Percentiles rank a stretch among this genome's conserved stretches.
Conservation (phyloP, 2,797 vertebrate genomes). For the Anabas testudineus region DNA sequence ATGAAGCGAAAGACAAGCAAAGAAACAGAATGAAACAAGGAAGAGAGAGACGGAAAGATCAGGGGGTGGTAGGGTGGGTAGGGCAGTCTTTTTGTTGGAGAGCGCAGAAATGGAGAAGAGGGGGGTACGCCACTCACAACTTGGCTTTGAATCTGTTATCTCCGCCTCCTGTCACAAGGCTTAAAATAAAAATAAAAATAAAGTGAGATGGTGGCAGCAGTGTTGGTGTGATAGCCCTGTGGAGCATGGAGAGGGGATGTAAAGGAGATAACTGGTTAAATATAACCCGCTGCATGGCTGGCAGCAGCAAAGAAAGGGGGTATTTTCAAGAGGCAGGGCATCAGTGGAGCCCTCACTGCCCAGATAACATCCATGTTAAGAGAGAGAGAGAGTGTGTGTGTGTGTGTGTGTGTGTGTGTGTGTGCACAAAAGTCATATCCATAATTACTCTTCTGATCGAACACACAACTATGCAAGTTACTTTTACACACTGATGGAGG, state of each 20-base stretch:
- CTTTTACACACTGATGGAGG: constrained; percentile 27
- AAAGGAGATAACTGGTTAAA: constrained; percentile 85
- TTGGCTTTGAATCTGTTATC: constrained; percentile 81
- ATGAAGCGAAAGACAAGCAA: constrained; percentile 71
- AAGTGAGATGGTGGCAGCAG: constrained; percentile 79
- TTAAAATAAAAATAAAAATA: constrained; percentile 86
- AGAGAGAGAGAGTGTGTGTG: constrained; percentile 13
- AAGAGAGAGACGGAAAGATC: constrained; percentile 54
- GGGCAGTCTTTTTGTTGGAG: constrained; percentile 56
- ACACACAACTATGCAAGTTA: constrained; percentile 43
- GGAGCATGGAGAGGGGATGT: constrained; percentile 81
- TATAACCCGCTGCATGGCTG: constrained; percentile 84
- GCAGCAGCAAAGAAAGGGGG: constrained; percentile 83
- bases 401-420: constrained; percentile 32
- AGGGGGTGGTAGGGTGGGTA: constrained; percentile 9
- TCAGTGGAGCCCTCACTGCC: constrained; percentile 80
- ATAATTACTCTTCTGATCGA: constrained; percentile 69
- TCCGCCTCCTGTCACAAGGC: constrained; percentile 77
- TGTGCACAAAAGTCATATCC: constrained; percentile 50
- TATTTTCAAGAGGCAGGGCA: constrained; percentile 87
- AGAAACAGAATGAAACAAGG: constrained; percentile 62
- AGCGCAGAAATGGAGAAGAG: constrained; percentile 54
- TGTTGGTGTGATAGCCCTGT: constrained; percentile 75
- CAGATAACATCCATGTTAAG: constrained; percentile 84
- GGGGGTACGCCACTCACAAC: constrained; percentile 70